phyloP scores from a whole-genome alignment of 2,113 vertebrate genomes.

The Sebastes fasciatus region DNA sequence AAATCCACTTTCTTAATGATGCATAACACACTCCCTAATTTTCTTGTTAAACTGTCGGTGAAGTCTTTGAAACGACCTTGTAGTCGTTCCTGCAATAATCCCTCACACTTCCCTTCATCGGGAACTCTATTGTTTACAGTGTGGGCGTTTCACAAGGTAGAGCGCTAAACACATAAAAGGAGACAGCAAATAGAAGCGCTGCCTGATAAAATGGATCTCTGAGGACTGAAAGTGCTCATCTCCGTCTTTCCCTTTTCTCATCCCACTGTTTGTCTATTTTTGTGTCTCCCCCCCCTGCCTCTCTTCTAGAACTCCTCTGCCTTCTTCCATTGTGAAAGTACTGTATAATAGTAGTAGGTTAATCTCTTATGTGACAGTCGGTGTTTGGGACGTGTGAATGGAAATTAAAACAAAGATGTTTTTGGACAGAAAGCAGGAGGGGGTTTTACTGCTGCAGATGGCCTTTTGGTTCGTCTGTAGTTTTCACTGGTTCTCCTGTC shows the following conservation, averaged over 20 bases:
- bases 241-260: constrained; percentile 31
- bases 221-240: constrained; percentile 53
- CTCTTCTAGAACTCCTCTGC: constrained; percentile 31
- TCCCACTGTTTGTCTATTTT: constrained; percentile 60
- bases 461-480: background rate
- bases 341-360: constrained; percentile 30
- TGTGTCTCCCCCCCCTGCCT: constrained; percentile 32
- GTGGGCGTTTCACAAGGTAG: constrained; percentile 53
- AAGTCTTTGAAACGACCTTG: constrained; percentile 28
- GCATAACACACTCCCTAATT: background rate
- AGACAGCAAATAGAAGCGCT: constrained; percentile 39
- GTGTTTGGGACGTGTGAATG: constrained; percentile 2
- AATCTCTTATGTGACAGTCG: constrained; percentile 18
- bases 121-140: constrained; percentile 61
- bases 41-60: background rate
- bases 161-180: constrained; percentile 55
- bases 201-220: constrained; percentile 57
- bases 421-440: background rate
- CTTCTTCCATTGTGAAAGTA: constrained; percentile 14
- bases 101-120: constrained; percentile 28
- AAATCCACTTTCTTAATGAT: background rate
- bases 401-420: constrained; percentile 26
- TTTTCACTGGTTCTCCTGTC: constrained; percentile 18
- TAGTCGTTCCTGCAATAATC: constrained; percentile 1
- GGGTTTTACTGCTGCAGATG: background rate